Base-by-base conservation (phyloP, 2,113 vertebrate species). In the Mesitornis unicolor region DNA sequence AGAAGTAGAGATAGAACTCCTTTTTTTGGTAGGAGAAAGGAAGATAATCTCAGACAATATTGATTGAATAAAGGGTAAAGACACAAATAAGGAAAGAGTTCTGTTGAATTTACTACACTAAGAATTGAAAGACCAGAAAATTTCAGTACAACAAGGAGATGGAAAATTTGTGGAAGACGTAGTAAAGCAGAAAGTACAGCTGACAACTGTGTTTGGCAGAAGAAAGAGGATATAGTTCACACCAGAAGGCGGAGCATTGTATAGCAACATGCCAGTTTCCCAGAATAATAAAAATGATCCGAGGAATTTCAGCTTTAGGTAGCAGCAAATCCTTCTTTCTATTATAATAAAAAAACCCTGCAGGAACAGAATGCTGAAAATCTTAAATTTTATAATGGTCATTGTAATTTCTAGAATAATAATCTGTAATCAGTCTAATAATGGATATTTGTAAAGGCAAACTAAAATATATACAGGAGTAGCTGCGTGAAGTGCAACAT, bases 1-100 rank as follows among this genome's bases (percentile, higher is more conserved):
- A 59, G 24, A 40, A 6, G 2, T 19, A 69, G 3, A 0, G 0
- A 40, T 42, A 56, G 13, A 1, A 33, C 8, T 61, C 2, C 4
- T 16, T 60, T 31, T 61, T 61, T 51, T 13, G 17, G 4, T 19
- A 26, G 7, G 9, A 65, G 5, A n/a, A 48, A 51, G 7, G 8
- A 7, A 56, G 29, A 51, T 43, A 47, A 75, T 53, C 6, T 56
- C 48, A 64, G 40, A 31, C 6, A 64, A 64, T 43, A 64, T 38
- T 70, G 26, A 79, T 15, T 60, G 36, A 78, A 51, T 50, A 71
- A 75, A 50, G 47, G 79, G 53, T 22, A n/a, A 91, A 85, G 51
- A 38, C 8, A 38, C 19, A 67, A 51, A 40, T 79, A 60, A 48
- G 10, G 21, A 31, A 75, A 38, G 7, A 31, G 13, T 56, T 87